A percentile compares a stretch with the other conserved stretches of the same genome.
Conservation (phyloP, 64 coral and sea anemone genomes). For the Cladopsammia gracilis region DNA sequence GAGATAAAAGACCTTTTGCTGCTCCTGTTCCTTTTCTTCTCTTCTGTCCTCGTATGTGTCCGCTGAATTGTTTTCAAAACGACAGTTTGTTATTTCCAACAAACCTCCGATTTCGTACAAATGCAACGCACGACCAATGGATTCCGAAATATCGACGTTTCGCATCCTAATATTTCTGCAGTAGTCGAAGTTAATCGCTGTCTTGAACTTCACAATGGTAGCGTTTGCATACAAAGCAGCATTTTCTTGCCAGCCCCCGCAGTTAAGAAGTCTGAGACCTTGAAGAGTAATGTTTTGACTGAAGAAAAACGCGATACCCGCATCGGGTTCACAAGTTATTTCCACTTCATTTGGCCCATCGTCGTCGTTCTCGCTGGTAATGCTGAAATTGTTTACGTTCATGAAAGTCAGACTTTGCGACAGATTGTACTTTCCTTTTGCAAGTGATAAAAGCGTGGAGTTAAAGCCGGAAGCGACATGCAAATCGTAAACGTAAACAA, state of each 20-base stretch:
- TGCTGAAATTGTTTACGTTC: conserved; percentile 25
- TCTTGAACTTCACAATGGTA: background rate
- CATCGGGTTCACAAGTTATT: conserved; percentile 39
- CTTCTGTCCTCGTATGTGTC: background rate
- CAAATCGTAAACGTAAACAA: conserved; percentile 38
- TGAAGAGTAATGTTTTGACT: conserved; percentile 55
- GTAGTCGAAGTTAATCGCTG: conserved; percentile 62
- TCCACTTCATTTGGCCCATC: background rate
- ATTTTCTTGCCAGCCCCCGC: conserved; percentile 2
- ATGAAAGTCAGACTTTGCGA: conserved; percentile 1
- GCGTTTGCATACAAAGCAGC: background rate
- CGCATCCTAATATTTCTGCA: conserved; percentile 51
- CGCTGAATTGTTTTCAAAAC: conserved; percentile 69
- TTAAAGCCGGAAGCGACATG: background rate
- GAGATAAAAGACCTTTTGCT: background rate
- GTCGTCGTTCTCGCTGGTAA: background rate
- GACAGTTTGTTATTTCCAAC: conserved; percentile 22
- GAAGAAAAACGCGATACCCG: conserved; percentile 41
- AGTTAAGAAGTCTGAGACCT: conserved; percentile 10
- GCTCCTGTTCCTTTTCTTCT: background rate
- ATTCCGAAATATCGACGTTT: conserved; percentile 27
- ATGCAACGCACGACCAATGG: conserved; percentile 37
- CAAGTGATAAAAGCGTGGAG: conserved; percentile 10
- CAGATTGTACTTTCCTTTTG: conserved; percentile 24
- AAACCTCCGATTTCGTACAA: conserved; percentile 49